Evolutionary conservation across 2,797 vertebrate species (phyloP).

Genomic region (Psittacula derbiana): DNA sequence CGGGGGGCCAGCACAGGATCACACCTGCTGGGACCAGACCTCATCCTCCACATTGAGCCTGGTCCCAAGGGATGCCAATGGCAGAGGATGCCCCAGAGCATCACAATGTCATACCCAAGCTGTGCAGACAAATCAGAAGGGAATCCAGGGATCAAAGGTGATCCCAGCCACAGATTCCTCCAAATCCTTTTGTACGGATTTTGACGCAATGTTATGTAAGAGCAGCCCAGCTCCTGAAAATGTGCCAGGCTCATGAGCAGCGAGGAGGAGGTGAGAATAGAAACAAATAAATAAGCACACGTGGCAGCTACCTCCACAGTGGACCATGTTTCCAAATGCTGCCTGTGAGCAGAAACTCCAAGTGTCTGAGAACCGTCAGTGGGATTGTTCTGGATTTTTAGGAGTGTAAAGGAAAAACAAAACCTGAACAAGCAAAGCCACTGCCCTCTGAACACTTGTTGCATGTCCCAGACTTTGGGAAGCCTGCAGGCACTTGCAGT

Average conservation of each 20-base stretch:
- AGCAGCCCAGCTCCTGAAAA: slow-evolving; percentile 12
- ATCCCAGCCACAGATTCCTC: neutral
- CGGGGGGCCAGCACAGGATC: neutral
- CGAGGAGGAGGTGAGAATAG: slow-evolving; percentile 24
- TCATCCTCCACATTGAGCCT: accelerated
- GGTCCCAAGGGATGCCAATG: accelerated
- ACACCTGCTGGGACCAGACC: neutral
- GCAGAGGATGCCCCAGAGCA: neutral
- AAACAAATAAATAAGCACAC: slow-evolving; percentile 38
- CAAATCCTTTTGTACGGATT: accelerated
- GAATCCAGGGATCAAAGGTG: neutral
- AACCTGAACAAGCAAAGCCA: neutral
- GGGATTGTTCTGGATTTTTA: neutral
- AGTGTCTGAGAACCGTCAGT: neutral
- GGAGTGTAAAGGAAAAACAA: neutral
- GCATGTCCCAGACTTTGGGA: neutral
- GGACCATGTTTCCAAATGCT: neutral
- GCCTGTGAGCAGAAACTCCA: neutral
- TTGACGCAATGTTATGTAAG: neutral
- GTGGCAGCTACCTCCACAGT: neutral
- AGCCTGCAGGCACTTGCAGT: neutral
- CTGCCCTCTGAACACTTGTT: neutral
- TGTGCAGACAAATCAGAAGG: neutral
- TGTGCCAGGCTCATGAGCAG: neutral
- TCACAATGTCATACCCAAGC: neutral